Conservation (phyloP, 2,888 invertebrate genomes). For the Eupithecia centaureata region DNA sequence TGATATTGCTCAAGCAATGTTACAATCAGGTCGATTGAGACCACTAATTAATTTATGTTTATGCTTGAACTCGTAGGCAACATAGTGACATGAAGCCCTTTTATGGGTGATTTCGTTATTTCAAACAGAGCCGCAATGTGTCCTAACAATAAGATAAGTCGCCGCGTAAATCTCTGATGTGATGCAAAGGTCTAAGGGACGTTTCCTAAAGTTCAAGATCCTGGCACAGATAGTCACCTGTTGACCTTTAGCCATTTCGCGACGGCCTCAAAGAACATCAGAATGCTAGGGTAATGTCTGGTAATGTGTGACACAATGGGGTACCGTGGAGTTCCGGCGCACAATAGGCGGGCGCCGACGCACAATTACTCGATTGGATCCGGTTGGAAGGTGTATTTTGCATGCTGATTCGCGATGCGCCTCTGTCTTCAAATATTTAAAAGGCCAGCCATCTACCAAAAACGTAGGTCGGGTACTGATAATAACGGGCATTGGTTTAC, state of each 20-base stretch:
- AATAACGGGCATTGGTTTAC: conserved; percentile 16
- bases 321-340: conserved; percentile 32
- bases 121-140: neutral
- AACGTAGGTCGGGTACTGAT: neutral
- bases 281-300: conserved; percentile 27
- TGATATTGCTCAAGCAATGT: conserved; percentile 37
- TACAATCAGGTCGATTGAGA: conserved; percentile 35
- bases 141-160: neutral
- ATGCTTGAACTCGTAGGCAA: conserved; percentile 18
- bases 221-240: conserved; percentile 18
- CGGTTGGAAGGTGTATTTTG: conserved; percentile 33
- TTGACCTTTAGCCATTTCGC: conserved; percentile 29
- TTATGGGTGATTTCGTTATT: neutral
- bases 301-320: conserved; percentile 34
- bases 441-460: neutral
- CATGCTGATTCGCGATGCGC: conserved; percentile 30
- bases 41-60: conserved; percentile 11
- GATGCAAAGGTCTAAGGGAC: neutral
- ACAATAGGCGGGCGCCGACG: conserved; percentile 41
- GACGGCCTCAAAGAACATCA: conserved; percentile 24
- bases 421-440: conserved; percentile 14
- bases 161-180: neutral
- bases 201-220: conserved; percentile 30
- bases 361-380: conserved; percentile 44
- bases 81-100: conserved; percentile 7